phyloP scores from a whole-genome alignment of 1,140 invertebrate genomes.

The Hyphantria cunea region DNA sequence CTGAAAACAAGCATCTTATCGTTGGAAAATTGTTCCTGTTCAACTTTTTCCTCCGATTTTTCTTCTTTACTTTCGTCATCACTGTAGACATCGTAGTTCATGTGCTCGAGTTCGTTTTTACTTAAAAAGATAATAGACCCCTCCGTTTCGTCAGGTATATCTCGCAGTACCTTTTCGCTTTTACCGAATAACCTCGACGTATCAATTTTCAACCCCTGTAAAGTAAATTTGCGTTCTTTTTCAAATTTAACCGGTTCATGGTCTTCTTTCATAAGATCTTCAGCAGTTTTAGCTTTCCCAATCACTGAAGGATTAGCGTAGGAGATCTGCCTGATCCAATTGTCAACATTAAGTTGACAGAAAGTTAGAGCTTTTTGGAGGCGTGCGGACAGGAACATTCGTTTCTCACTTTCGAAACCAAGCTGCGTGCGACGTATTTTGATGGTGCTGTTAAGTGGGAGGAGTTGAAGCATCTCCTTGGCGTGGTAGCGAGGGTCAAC shows the following conservation, averaged over 20 bases:
- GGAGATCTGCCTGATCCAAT: slow-evolving; percentile 81
- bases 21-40: slow-evolving; percentile 68
- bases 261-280: slow-evolving; percentile 78
- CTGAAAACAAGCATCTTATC: slow-evolving; percentile 84
- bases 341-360: slow-evolving; percentile 83
- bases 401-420: slow-evolving; percentile 83
- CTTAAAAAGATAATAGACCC: slow-evolving; percentile 84
- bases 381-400: slow-evolving; percentile 83
- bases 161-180: slow-evolving; percentile 79
- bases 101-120: slow-evolving; percentile 83
- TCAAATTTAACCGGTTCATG: slow-evolving; percentile 80
- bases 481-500: slow-evolving; percentile 65
- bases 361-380: slow-evolving; percentile 84
- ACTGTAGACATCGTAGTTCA: slow-evolving; percentile 81
- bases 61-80: slow-evolving; percentile 78
- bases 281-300: slow-evolving; percentile 68
- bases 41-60: slow-evolving; percentile 64
- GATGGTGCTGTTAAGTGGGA: slow-evolving; percentile 79
- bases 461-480: slow-evolving; percentile 70
- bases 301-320: slow-evolving; percentile 75
- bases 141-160: slow-evolving; percentile 84
- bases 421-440: slow-evolving; percentile 81
- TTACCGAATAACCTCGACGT: slow-evolving; percentile 78
- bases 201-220: slow-evolving; percentile 80
- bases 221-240: slow-evolving; percentile 80